Base-by-base conservation (phyloP, 2,888 invertebrate genomes). In the Drosophila suboccidentalis region DNA sequence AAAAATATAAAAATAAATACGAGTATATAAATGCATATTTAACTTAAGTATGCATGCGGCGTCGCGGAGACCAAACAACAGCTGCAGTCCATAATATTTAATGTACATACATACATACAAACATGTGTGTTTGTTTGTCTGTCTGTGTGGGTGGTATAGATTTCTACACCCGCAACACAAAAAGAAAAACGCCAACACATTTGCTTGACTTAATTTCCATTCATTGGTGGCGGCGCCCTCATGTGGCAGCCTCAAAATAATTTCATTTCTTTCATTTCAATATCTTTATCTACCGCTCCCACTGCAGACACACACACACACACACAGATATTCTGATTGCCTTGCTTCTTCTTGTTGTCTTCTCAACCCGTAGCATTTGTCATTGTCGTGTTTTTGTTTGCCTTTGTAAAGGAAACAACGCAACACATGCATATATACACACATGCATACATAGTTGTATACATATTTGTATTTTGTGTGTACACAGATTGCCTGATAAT, bases 301-400 rank as follows among this genome's bases (percentile, higher is more conserved):
- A 54, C 54, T 50, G 55, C 63, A 55, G 47, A 51, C 55, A 72
- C 61, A 61, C 68, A 46, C 50, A 49, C 55, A 69, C 66, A 57
- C 53, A 49, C 60, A 68, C 32, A 55, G 62, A 49, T 68, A 71
- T 71, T 73, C 80, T 71, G 67, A 72, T 82, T 80, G 82, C 57
- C 60, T 55, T 44, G 13, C 53, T 66, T 59, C n/a, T 59, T 60
- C 41, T 59, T 63, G 80, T 72, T 72, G 82, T 58, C 43, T 43
- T 19, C 51, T 65, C 55, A 76, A 74, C 85, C 80, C 82, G 81
- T 77, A 71, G 78, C 72, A 73, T 80, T 81, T 71, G 74, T 68
- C 80, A 75, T 71, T 69, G 59, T 66, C 67, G 64, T 70, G 71
- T 82, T 78, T 60, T 70, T 73, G 74, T 78, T 83, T 72, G 80